These are phyloP conservation scores for Microtus montanus DNA, from an alignment of 2,113 vertebrate species.

Conservation along the genomic window DNA sequence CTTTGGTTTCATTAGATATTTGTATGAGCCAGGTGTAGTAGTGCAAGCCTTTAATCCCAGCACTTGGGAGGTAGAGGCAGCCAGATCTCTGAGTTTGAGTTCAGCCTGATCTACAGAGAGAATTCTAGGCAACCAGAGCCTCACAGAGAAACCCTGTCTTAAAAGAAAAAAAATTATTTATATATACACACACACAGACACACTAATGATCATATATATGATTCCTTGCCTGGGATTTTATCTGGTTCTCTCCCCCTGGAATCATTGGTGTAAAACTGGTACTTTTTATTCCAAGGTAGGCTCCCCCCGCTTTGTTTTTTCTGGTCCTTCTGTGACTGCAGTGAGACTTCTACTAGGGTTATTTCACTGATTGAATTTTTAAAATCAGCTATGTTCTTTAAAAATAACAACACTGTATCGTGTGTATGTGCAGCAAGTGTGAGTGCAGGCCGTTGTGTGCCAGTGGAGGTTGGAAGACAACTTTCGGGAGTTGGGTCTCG, in stretches of 20 bases:
- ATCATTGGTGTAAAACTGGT: not conserved
- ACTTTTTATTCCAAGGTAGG: not conserved
- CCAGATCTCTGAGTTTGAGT: not conserved
- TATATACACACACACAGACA: rapidly evolving
- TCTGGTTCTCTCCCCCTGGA: not conserved
- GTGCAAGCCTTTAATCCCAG: not conserved
- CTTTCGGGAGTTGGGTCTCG: not conserved
- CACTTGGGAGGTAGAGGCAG: not conserved
- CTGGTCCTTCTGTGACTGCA: no score
- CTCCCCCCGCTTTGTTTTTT: not conserved
- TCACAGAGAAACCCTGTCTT: not conserved
- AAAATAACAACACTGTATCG: not conserved
- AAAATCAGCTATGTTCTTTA: not conserved
- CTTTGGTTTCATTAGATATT: not conserved
- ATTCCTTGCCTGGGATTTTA: not conserved
- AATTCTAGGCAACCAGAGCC: not conserved
- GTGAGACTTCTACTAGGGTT: not conserved
- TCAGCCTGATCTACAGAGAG: not conserved
- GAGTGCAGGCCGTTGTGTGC: not conserved
- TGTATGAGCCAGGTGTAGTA: not conserved
- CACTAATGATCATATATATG: no score
- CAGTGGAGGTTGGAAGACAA: not conserved
- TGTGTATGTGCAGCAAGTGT: not conserved
- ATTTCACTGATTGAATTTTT: not conserved
- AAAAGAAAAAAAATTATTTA: not conserved